phyloP scores from a whole-genome alignment of 2,888 invertebrate species.

The Acanthosepion esculentum region DNA sequence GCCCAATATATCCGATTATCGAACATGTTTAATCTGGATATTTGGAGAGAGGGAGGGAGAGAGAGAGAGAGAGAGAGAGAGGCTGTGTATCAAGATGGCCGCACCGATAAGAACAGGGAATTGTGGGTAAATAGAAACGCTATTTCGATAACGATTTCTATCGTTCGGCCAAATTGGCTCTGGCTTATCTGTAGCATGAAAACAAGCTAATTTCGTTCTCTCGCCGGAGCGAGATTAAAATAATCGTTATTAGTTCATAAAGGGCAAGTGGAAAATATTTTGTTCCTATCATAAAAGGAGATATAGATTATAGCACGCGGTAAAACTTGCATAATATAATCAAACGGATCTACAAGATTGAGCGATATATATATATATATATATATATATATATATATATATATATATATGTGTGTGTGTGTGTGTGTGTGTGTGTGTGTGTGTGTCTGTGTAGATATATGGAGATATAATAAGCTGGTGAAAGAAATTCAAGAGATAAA shows the following conservation, averaged over 20 bases:
- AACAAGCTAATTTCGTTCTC: not conserved
- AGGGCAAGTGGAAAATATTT: not conserved
- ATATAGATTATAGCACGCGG: not conserved
- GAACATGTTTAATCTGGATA: not conserved
- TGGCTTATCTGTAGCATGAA: not conserved
- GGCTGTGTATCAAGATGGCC: not conserved
- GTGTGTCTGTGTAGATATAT: not conserved
- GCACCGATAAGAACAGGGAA: not conserved
- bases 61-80: not conserved
- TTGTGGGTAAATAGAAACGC: not conserved
- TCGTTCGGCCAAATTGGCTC: not conserved
- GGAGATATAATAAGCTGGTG: not conserved
- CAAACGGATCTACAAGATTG: not conserved
- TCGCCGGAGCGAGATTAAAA: not conserved
- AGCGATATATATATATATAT: not conserved
- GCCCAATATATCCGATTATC: not conserved
- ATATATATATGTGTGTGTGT: too few relatives aligned
- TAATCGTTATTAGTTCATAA: not conserved
- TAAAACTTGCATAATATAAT: not conserved
- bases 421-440: not conserved
- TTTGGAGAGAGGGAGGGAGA: not conserved
- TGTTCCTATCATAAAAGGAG: not conserved
- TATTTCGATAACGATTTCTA: not conserved
- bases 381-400: not conserved
- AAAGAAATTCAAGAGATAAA: too few relatives aligned